A percentile compares a stretch with the other conserved stretches of the same genome.
Evolutionary conservation across 2,888 invertebrate species (phyloP).

Genomic region (Hyposoter didymator): DNA sequence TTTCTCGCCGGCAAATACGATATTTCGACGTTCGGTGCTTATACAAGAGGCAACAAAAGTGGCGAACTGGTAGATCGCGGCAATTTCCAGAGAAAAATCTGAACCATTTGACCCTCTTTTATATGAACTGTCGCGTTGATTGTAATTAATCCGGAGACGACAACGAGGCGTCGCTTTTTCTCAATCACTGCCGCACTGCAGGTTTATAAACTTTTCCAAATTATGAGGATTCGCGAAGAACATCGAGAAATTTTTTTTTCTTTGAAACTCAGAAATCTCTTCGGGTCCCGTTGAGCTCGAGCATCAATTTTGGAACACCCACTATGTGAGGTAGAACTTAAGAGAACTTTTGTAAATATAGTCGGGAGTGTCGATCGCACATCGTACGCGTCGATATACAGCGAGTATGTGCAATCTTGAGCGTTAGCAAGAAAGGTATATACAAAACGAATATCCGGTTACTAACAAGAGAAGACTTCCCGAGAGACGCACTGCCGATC

Average conservation of each 20-base stretch:
- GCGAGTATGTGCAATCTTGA: conserved; percentile 24
- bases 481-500: conserved; percentile 47
- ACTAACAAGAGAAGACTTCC: conserved; percentile 47
- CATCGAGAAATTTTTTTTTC: not conserved
- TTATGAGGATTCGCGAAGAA: not conserved
- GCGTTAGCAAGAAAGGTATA: conserved; percentile 51
- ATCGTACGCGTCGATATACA: conserved; percentile 29
- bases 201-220: not conserved
- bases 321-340: not conserved
- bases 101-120: not conserved
- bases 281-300: not conserved
- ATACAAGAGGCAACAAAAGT: conserved; percentile 11
- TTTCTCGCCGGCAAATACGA: conserved; percentile 22
- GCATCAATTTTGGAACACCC: not conserved
- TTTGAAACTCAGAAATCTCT: not conserved
- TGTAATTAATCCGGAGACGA: not conserved
- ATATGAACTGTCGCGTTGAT: not conserved
- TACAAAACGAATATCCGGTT: conserved; percentile 70
- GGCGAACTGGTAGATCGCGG: not conserved
- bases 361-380: conserved; percentile 58
- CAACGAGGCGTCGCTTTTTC: not conserved
- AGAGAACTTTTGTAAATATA: conserved; percentile 43
- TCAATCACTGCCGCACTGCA: not conserved
- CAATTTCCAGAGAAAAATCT: not conserved
- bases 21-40: conserved; percentile 11